These are phyloP conservation scores for Aphrophora alni DNA, from an alignment of 2,888 invertebrate species.

Conservation along the genomic window DNA sequence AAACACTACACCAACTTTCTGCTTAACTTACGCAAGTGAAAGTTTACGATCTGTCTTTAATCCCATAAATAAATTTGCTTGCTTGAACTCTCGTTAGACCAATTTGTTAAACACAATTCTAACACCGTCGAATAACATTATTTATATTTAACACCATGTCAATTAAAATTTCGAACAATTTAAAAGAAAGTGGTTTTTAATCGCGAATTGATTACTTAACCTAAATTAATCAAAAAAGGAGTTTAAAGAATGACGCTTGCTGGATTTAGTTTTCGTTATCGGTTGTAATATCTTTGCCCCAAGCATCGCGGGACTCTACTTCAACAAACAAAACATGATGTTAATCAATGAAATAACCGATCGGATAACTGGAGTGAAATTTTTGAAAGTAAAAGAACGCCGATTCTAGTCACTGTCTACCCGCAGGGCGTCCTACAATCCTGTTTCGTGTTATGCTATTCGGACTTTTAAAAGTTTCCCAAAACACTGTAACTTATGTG, in stretches of 20 bases:
- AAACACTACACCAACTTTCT: too few relatives aligned
- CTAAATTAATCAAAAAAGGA: background rate
- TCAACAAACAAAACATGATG: background rate
- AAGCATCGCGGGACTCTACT: background rate
- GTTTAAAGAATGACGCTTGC: background rate
- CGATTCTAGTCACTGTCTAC: background rate
- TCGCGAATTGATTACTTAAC: background rate
- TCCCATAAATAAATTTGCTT: background rate
- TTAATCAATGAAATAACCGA: background rate
- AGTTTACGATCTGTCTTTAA: background rate
- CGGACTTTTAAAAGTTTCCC: background rate
- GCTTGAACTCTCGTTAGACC: background rate
- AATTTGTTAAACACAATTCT: background rate
- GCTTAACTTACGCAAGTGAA: too few relatives aligned
- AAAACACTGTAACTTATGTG: background rate
- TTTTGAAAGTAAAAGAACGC: constrained; percentile 3
- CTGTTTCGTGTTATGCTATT: background rate
- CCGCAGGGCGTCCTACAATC: background rate
- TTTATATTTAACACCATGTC: background rate
- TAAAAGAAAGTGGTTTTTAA: background rate
- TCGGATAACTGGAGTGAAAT: background rate
- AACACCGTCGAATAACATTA: background rate
- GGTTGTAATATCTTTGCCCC: background rate
- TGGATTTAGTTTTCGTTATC: background rate
- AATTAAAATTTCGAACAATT: background rate